Evolutionary conservation across 2,797 vertebrate genomes (phyloP).

Genomic region (Chelmon rostratus): DNA sequence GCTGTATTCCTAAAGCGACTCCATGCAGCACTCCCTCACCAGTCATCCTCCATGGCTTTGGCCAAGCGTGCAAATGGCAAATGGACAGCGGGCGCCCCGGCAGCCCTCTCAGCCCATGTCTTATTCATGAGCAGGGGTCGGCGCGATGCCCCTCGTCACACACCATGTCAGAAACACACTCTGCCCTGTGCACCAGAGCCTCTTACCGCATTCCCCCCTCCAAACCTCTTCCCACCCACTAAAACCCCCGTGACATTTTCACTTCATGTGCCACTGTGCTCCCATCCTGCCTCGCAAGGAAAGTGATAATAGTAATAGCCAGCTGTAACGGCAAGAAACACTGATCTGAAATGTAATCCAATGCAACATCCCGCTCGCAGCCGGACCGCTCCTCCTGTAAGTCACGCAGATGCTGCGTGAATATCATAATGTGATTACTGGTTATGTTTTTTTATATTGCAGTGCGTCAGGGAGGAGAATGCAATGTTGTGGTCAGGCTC

Average conservation of each 20-base stretch:
- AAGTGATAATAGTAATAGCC: conserved; percentile 77
- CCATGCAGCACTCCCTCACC: conserved; percentile 65
- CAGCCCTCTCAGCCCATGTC: conserved; percentile 76
- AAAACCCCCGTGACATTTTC: conserved; percentile 80
- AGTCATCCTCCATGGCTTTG: conserved; percentile 78
- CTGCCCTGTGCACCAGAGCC: conserved; percentile 57
- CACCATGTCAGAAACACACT: conserved; percentile 78
- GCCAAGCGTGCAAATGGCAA: conserved; percentile 86
- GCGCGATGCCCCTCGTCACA: conserved; percentile 75
- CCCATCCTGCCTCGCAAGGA: conserved; percentile 61
- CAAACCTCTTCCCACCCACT: conserved; percentile 60
- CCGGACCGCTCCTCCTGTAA: conserved; percentile 42
- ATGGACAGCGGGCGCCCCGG: conserved; percentile 75
- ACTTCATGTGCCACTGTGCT: conserved; percentile 67
- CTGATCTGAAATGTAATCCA: conserved; percentile 73
- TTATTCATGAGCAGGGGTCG: conserved; percentile 84
- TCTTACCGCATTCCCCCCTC: conserved; percentile 48
- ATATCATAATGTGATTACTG: conserved; percentile 76
- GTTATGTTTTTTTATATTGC: conserved; percentile 61
- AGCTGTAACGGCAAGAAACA: conserved; percentile 61
- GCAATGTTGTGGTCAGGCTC: conserved; percentile 69
- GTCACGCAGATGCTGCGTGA: conserved; percentile 53
- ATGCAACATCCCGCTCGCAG: conserved; percentile 52
- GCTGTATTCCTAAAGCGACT: conserved; percentile 62
- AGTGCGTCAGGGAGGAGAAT: conserved; percentile 63